Base-by-base conservation (phyloP, 1,140 invertebrate genomes). In the Lerema accius region DNA sequence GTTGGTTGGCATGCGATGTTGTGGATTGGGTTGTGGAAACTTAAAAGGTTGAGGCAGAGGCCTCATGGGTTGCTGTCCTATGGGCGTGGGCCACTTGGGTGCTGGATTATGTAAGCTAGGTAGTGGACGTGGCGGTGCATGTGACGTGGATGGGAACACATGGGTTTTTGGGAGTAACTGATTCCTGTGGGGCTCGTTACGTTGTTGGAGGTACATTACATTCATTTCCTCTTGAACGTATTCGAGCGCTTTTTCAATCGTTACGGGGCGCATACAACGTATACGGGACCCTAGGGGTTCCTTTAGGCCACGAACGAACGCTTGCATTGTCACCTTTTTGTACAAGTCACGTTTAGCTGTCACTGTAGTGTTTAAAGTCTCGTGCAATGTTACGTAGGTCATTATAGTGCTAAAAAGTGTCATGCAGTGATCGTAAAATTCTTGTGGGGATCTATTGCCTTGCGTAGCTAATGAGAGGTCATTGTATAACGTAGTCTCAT, bases 381-480 rank as follows among this genome's bases (percentile, higher is more conserved):
- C 71, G 17, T 73, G 71, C 43, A 73, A 49, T 0, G 60, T 56
- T 3, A 69, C 53, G 23, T 63, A 74, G 0, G 63, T 74, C 65
- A 68, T 70, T 15, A 73, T 56, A 0, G 63, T 70, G 16, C 68
- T 73, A 13, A 73, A 73, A 5, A 73, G 23, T n/a, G 35, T 70
- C 59, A 65, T 56, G 17, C 62, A 73, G 23, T 70, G 51, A 23
- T 70, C 60, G 19, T 70, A 71, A 53, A 74, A 74, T 48, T 71
- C 68, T 40, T 71, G 63, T 1, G 65, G 65, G 13, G 32, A 61
- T 11, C 15, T 63, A 40, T 67, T 67, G 6, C 59, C 63, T 35
- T 65, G 66, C 5, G 51, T 60, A 19, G 51, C 39, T 26, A 68
- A 35, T 10, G 53, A 48, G 6, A 66, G 55, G 42, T 63, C 69